A percentile compares a stretch with the other conserved stretches of the same genome.
Evolutionary conservation across 2,113 vertebrate genomes (phyloP).

Genomic region (Orcinus orca): DNA sequence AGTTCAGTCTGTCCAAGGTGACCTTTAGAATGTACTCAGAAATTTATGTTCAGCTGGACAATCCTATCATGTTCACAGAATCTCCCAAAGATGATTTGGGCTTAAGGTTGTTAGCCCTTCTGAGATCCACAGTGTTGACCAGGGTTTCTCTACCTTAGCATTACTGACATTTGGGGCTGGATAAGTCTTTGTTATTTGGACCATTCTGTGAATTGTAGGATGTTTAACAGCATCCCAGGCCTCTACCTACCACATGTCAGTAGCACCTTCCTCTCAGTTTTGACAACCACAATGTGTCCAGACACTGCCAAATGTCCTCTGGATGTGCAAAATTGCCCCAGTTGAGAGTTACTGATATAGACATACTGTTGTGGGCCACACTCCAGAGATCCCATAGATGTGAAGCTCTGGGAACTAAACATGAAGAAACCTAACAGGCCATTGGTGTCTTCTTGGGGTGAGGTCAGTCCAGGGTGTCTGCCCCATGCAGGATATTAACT

Average conservation of each 20-base stretch:
- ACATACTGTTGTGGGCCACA: neutral
- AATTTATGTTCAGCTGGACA: neutral
- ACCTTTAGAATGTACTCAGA: neutral
- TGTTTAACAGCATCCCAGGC: neutral
- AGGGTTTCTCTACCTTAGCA: neutral
- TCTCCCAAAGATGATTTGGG: neutral
- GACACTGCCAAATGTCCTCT: neutral
- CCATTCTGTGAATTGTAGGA: neutral
- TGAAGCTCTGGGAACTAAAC: neutral
- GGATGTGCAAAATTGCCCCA: neutral
- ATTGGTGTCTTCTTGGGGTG: neutral
- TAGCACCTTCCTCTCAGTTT: neutral
- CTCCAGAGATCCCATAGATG: neutral
- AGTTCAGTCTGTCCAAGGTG: neutral
- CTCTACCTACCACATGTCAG: neutral
- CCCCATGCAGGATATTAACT: neutral
- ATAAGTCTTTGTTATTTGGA: conserved; percentile 6
- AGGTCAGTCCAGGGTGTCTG: neutral
- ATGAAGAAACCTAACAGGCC: neutral
- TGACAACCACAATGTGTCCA: neutral
- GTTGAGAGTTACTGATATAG: neutral
- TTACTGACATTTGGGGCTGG: neutral
- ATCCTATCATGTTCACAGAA: neutral
- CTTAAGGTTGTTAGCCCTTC: neutral
- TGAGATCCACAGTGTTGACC: neutral